Conservation (phyloP, 2,797 vertebrate species). For the Varecia variegata region DNA sequence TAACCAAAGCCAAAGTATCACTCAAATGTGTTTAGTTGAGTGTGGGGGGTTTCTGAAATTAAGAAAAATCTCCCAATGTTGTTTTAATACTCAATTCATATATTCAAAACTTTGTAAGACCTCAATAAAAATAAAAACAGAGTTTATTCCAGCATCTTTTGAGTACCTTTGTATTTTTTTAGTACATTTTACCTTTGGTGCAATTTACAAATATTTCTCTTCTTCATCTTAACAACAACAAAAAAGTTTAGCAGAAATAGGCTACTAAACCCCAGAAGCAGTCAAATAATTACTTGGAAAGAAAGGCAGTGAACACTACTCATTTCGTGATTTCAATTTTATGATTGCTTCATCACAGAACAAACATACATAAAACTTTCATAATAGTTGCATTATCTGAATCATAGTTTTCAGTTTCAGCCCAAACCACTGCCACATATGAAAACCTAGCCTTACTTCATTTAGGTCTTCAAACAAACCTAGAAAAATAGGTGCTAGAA, state of each 20-base stretch:
- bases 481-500: conserved; percentile 31
- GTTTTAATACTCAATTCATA: not conserved
- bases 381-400: not conserved
- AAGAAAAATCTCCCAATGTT: not conserved
- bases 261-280: not conserved
- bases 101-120: not conserved
- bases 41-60: not conserved
- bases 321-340: conserved; percentile 50
- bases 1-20: not conserved
- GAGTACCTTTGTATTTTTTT: not conserved
- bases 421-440: not conserved
- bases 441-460: not conserved
- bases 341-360: not conserved
- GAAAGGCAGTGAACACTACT: conserved; percentile 32
- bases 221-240: not conserved
- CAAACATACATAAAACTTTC: not conserved
- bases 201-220: not conserved
- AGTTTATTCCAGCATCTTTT: not conserved
- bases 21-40: not conserved
- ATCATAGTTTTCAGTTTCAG: conserved; percentile 49
- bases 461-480: conserved; percentile 43
- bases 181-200: not conserved
- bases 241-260: not conserved
- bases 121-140: not conserved
- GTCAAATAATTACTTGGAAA: conserved; percentile 57